Conservation (phyloP, 2,113 vertebrate species). For the Bungarus multicinctus region DNA sequence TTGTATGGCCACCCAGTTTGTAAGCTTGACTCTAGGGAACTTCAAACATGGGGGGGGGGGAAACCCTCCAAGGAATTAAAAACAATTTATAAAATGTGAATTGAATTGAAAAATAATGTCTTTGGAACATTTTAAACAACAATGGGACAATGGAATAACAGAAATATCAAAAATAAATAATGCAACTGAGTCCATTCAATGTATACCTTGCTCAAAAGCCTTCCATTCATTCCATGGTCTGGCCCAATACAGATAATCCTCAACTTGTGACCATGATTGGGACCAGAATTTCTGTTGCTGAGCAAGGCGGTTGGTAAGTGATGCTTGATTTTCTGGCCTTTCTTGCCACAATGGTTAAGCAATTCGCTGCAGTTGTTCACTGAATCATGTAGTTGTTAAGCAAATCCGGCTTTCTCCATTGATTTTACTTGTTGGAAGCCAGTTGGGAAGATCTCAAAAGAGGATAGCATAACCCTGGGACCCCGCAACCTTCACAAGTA, state of each 20-base stretch:
- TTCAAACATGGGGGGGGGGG: fast-evolving
- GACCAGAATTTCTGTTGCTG: no score
- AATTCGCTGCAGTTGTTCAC: no score
- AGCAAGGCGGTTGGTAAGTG: no score
- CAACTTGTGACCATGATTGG: neutral
- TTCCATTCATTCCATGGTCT: neutral
- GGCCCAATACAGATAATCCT: neutral
- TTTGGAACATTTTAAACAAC: neutral
- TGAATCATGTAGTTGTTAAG: no score
- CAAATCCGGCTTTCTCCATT: no score
- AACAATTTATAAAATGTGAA: neutral
- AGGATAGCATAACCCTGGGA: no score
- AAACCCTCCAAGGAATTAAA: neutral
- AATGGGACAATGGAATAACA: neutral
- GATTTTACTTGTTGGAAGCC: neutral
- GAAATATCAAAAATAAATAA: neutral
- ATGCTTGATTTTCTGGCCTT: no score
- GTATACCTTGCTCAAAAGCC: neutral
- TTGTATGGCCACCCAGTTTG: neutral
- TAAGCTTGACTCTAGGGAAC: neutral
- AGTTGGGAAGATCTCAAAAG: neutral
- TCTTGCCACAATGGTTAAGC: no score
- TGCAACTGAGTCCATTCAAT: neutral
- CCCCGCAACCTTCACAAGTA: neutral
- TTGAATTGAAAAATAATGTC: neutral